Percentiles rank a stretch among this genome's conserved stretches.
Conservation (phyloP, 2,797 vertebrate species). For the Capromys pilorides region DNA sequence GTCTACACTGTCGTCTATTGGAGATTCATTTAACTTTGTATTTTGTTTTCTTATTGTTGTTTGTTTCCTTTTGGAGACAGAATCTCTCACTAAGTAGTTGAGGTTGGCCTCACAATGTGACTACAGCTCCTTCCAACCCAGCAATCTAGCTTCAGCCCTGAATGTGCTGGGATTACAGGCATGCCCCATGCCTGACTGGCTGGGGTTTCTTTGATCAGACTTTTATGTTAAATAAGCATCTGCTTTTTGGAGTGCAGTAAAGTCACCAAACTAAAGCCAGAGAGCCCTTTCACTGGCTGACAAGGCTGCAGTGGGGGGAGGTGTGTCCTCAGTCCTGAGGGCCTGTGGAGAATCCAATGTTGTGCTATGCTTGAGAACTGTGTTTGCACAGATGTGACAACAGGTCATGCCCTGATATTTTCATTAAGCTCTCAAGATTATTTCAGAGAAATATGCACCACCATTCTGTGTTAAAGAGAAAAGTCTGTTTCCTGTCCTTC, state of each 20-base stretch:
- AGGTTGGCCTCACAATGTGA: background rate
- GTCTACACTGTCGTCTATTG: slow-evolving; percentile 1
- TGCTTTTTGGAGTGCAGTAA: background rate
- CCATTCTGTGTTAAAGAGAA: slow-evolving; percentile 38
- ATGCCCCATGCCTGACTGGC: background rate
- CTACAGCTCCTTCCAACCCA: background rate
- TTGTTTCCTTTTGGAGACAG: background rate
- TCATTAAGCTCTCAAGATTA: slow-evolving; percentile 25
- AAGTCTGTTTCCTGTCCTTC: background rate
- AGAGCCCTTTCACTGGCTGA: background rate
- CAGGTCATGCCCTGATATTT: slow-evolving; percentile 40
- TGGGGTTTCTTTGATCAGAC: background rate
- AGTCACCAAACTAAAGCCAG: slow-evolving; percentile 31
- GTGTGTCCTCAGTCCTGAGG: background rate
- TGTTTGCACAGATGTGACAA: slow-evolving; percentile 55
- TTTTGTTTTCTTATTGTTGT: background rate
- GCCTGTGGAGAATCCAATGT: background rate
- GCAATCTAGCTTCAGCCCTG: background rate
- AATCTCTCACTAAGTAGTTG: background rate
- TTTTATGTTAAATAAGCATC: background rate
- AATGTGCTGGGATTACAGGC: background rate
- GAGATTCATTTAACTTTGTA: background rate
- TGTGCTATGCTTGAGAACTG: slow-evolving; percentile 17
- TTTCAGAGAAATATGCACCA: background rate
- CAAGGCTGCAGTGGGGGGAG: no score